Percentiles rank a stretch among this genome's conserved stretches.
Conservation (phyloP, 2,113 vertebrate genomes). For the human (Homo sapiens) region GRCh38 chr12:2247501-2248000, state of each 20-base stretch:
- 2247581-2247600: background rate
- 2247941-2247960: background rate
- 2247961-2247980: background rate
- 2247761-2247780: background rate
- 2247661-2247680: conserved; percentile 11
- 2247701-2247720: background rate
- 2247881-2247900: background rate
- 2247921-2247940: background rate
- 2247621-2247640: background rate
- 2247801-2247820: background rate
- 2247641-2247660: background rate
- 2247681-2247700: background rate
- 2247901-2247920: background rate
- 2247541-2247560: background rate
- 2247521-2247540: background rate
- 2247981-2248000: conserved; percentile 19
- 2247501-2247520: background rate
- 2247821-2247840: background rate
- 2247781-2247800: background rate
- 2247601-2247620: background rate
- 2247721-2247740: background rate
- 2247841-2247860: background rate
- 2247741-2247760: background rate
- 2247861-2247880: background rate
- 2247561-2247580: background rate